Evolutionary conservation across 2,113 vertebrate genomes (phyloP), one percentile per base, ranked within the genome.

Genomic region (Leptobrachium ailaonicum): DNA sequence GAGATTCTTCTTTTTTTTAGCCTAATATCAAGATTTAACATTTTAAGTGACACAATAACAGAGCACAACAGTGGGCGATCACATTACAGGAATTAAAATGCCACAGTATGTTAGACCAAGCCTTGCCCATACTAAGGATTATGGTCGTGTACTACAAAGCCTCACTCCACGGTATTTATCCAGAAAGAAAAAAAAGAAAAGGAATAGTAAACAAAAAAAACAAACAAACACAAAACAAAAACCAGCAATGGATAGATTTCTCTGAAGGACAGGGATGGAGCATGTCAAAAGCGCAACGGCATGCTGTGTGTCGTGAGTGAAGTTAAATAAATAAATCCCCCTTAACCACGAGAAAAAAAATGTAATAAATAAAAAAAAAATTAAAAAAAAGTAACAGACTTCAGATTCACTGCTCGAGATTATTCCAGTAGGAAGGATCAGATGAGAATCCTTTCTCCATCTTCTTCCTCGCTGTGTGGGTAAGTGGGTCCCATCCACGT

Each of bases 401-500:
- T 85, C 77, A 87, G 84, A 87, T 87, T 89, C 85, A 77, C 84
- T 75, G 85, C 86, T 82, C 80, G 84, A 71, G 88, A 83, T 87
- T 87, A 89, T 90, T 90, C 83, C 85, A 72, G 83, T 32, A 82
- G 85, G 89, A 86, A 89, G 91, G 92, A 93, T 92, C 85, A 85
- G 89, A 90, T 92, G 20, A 92, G 91, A 92, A 92, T 90, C 90
- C 89, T 89, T 90, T 90, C 87, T 82, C 73, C 75, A 86, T 89
- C 87, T 89, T 90, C 86, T 85, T 90, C 89, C 88, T 88, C 87
- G 76, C 66, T 83, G 87, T 86, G 90, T 89, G 91, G 94, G 94
- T 95, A 95, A 93, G 20, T 92, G 87, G 84, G 82, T 89, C 94
- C 94, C 92, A 94, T 95, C 94, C 89, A 85, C 87, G 91, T 91